Evolutionary conservation across 1,140 invertebrate genomes (phyloP), one percentile per base, ranked within the genome.

Genomic region (Temnothorax nylanderi): DNA sequence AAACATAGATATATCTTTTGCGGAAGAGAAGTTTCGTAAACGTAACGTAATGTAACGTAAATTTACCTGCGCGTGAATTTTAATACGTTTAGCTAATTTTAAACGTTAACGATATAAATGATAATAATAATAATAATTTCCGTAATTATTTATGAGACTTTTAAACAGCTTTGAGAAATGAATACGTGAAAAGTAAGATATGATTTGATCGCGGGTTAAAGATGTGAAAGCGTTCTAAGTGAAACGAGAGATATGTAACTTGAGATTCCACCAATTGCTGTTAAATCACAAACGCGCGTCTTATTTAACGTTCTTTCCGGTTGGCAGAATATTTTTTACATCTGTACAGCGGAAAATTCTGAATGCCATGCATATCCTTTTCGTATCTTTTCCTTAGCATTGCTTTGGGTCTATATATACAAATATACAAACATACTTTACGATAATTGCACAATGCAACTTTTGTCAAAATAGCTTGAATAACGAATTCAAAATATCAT

Each of bases 231-330:
- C 21, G n/a, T 71, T 71, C 13, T 21, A 10, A 67, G 37, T 69
- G 65, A 69, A 69, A 67, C 37, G 64, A 16, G 41, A 69, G n/a
- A 51, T 72, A 72, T 72, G 3, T 72, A 72, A 72, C 44, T 72
- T 32, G 69, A 72, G 44, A 72, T 72, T 72, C 26, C 21, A 49
- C 16, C 44, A 49, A 72, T 72, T 72, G 3, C 69, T 72, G 51
- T 72, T 72, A 49, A 72, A 72, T 72, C 26, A 47, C 13, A 3
- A 49, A 72, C 41, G 21, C 51, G 69, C 8, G 16, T n/a, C 16
- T 71, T 49, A 51, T 32, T 72, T 51, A 72, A 72, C 16, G 8
- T 72, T 72, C 44, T 72, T 51, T 13, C 26, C 26, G 44, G 6
- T 72, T 49, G 16, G 18, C 13, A 18, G 13, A 72, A 32, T 72